These are phyloP conservation scores for Andrena trimmerana DNA, from an alignment of 2,888 invertebrate genomes.

Conservation along the genomic window DNA sequence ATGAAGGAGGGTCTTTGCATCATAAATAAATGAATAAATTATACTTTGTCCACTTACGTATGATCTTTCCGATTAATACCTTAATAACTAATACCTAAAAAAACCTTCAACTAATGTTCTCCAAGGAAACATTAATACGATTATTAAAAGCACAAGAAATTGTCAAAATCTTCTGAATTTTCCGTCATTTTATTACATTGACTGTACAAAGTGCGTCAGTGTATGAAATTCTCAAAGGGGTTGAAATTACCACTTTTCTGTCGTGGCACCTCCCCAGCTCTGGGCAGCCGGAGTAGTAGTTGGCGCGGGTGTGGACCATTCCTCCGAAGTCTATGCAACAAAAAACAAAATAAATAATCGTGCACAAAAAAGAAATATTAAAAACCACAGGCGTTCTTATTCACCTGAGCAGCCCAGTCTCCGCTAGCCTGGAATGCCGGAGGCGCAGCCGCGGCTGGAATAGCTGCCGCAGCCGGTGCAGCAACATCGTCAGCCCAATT, in stretches of 20 bases:
- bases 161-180: constrained; percentile 10
- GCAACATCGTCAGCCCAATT: constrained; percentile 87
- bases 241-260: constrained; percentile 84
- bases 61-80: too few species aligned
- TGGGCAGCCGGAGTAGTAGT: constrained; percentile 79
- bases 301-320: constrained; percentile 86
- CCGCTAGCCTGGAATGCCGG: constrained; percentile 75
- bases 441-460: constrained; percentile 74
- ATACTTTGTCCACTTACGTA: too few species aligned
- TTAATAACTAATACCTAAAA: too few species aligned
- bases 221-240: constrained; percentile 58
- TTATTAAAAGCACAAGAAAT: too few species aligned
- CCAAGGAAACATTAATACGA: too few species aligned
- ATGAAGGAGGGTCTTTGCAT: too few species aligned
- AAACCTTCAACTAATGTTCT: too few species aligned
- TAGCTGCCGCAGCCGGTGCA: constrained; percentile 74
- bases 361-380: background rate
- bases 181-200: constrained; percentile 72
- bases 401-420: constrained; percentile 85
- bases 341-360: background rate
- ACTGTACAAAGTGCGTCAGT: constrained; percentile 71
- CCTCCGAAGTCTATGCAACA: constrained; percentile 73
- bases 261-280: constrained; percentile 88
- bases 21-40: too few species aligned
- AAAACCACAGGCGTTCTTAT: background rate